A percentile compares a stretch with the other conserved stretches of the same genome.
phyloP scores from a whole-genome alignment of 2,888 invertebrate genomes.

The Leptopilina drosophilae region DNA sequence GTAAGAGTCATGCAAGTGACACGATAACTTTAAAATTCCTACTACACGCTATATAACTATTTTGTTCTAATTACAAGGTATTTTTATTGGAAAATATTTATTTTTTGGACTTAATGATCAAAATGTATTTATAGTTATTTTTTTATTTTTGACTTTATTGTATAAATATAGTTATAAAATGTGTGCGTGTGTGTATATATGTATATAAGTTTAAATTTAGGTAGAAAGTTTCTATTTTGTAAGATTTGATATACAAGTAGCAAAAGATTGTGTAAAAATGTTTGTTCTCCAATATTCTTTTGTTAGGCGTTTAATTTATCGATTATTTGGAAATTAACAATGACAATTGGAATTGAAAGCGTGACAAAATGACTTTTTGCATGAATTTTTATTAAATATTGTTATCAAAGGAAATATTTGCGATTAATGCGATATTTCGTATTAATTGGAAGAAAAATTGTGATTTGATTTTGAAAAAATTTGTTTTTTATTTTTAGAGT shows the following conservation, averaged over 20 bases:
- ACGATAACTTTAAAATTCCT: constrained; percentile 26
- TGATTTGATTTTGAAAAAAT: not conserved
- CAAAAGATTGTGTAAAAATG: no score
- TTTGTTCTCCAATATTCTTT: no score
- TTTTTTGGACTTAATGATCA: not conserved
- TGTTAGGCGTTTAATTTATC: not conserved
- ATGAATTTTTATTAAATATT: not conserved
- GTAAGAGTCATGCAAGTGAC: constrained; percentile 32
- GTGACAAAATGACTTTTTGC: not conserved
- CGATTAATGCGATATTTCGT: constrained; percentile 10
- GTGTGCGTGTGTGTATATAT: not conserved
- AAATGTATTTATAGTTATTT: not conserved
- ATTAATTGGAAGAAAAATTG: not conserved
- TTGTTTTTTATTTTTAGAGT: no score
- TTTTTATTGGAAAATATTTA: constrained; percentile 5
- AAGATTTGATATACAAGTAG: no score
- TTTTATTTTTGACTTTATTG: constrained; percentile 13
- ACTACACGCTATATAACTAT: not conserved
- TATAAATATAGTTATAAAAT: no score
- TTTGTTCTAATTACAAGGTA: not conserved
- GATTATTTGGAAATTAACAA: not conserved
- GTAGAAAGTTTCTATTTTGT: no score
- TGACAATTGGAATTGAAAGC: not conserved
- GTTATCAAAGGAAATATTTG: not conserved
- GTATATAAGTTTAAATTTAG: no score